phyloP scores from a whole-genome alignment of 2,888 invertebrate species.

The Fissipunctia ypsillon region DNA sequence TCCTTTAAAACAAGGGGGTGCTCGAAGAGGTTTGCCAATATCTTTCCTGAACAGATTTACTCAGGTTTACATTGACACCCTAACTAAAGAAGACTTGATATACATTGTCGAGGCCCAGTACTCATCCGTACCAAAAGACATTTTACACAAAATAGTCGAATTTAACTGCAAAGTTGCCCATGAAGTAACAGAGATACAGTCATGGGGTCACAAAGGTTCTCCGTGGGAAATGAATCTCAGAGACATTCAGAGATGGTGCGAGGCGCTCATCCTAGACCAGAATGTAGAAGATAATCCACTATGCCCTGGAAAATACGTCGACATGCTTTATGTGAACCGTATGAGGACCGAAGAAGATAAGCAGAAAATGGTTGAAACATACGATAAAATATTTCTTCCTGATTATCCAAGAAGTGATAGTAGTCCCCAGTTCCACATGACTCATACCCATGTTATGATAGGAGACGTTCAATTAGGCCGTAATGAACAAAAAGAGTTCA shows the following conservation, averaged over 20 bases:
- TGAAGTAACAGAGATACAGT: conserved; percentile 91
- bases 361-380: conserved; percentile 91
- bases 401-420: conserved; percentile 87
- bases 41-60: conserved; percentile 99
- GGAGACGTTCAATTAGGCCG: conserved; percentile 91
- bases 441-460: conserved; percentile 90
- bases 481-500: conserved; percentile 81
- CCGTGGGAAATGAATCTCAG: conserved; percentile 99
- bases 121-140: conserved; percentile 89
- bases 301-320: conserved; percentile 92
- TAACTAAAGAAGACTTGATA: conserved; percentile 92
- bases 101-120: conserved; percentile 93
- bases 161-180: conserved; percentile 93
- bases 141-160: conserved; percentile 93
- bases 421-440: conserved; percentile 91
- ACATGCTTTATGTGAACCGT: conserved; percentile 96
- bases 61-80: conserved; percentile 94
- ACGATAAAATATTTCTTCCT: conserved; percentile 86
- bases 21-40: conserved; percentile 97
- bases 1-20: conserved; percentile 98
- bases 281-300: conserved; percentile 69
- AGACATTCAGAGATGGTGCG: conserved; percentile 98
- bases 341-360: conserved; percentile 96
- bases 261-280: conserved; percentile 91
- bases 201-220: conserved; percentile 95